These are phyloP conservation scores for Hyperoplus lanceolatus DNA, from an alignment of 2,797 vertebrate genomes.

Conservation along the genomic window DNA sequence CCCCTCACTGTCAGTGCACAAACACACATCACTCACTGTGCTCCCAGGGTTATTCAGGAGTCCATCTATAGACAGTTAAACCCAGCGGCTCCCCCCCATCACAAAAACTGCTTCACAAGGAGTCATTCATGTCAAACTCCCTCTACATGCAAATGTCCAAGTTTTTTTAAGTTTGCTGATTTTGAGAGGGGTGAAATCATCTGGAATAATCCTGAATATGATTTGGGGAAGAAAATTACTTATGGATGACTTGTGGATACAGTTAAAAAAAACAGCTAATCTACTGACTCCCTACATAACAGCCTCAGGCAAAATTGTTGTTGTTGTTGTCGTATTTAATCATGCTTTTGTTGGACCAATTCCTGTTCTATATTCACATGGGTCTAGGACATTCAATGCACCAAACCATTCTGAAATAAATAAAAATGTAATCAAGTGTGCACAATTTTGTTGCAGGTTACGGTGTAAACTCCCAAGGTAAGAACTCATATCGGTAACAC, in stretches of 20 bases:
- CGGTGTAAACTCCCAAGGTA: slow-evolving; percentile 17
- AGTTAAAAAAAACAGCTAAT: slow-evolving; percentile 36
- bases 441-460: neutral
- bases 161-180: slow-evolving; percentile 4
- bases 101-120: slow-evolving; percentile 52
- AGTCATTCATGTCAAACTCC: slow-evolving; percentile 54
- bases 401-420: slow-evolving; percentile 9
- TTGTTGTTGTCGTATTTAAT: slow-evolving; percentile 45
- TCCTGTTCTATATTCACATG: slow-evolving; percentile 42
- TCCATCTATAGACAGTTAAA: slow-evolving; percentile 76
- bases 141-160: slow-evolving; percentile 10
- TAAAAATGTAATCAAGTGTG: slow-evolving; percentile 1
- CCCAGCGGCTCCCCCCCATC: slow-evolving; percentile 54
- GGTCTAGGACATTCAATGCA: slow-evolving; percentile 39
- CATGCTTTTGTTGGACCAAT: slow-evolving; percentile 34
- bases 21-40: slow-evolving; percentile 81
- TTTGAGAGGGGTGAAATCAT: slow-evolving; percentile 9
- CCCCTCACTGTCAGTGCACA: slow-evolving; percentile 70
- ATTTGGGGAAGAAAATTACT: slow-evolving; percentile 1
- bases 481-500: neutral
- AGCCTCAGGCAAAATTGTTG: slow-evolving; percentile 32
- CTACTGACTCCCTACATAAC: slow-evolving; percentile 8
- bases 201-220: slow-evolving; percentile 18
- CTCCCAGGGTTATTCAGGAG: slow-evolving; percentile 75
- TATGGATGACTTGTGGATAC: slow-evolving; percentile 2